phyloP scores from a whole-genome alignment of 2,888 invertebrate genomes.

The Pterostichus madidus region DNA sequence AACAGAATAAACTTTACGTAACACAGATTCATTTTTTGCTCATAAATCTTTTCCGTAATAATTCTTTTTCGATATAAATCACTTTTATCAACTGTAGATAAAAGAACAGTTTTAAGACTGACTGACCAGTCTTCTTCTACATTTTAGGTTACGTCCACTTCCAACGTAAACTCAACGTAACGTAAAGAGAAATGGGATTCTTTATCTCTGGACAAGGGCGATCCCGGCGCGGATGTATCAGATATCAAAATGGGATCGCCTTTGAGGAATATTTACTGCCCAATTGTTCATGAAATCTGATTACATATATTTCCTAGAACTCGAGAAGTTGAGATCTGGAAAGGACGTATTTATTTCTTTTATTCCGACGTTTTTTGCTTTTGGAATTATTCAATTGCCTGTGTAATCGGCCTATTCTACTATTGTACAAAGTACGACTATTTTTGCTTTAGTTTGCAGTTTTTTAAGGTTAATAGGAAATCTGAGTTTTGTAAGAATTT shows the following conservation, averaged over 20 bases:
- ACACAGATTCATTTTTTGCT: background rate
- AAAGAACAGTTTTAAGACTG: slow-evolving; percentile 46
- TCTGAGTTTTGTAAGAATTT: slow-evolving; percentile 23
- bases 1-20: background rate
- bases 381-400: slow-evolving; percentile 66
- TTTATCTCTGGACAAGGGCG: slow-evolving; percentile 55
- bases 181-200: slow-evolving; percentile 61
- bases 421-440: slow-evolving; percentile 32
- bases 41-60: slow-evolving; percentile 34
- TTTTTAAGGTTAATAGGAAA: slow-evolving; percentile 19
- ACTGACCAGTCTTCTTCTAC: slow-evolving; percentile 31
- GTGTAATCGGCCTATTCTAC: slow-evolving; percentile 58
- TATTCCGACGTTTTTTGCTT: slow-evolving; percentile 31
- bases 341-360: slow-evolving; percentile 61
- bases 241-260: slow-evolving; percentile 66
- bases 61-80: slow-evolving; percentile 56
- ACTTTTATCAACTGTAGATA: slow-evolving; percentile 64
- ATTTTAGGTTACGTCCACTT: background rate
- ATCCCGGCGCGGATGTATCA: slow-evolving; percentile 58
- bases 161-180: slow-evolving; percentile 9
- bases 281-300: slow-evolving; percentile 69
- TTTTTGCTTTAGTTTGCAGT: slow-evolving; percentile 14
- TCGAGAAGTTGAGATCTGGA: slow-evolving; percentile 40
- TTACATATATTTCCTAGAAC: slow-evolving; percentile 66
- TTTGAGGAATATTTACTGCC: slow-evolving; percentile 68